These are phyloP conservation scores for Caenorhabditis sp. DNA, from an alignment of 2,888 invertebrate genomes.

Conservation along the genomic window DNA sequence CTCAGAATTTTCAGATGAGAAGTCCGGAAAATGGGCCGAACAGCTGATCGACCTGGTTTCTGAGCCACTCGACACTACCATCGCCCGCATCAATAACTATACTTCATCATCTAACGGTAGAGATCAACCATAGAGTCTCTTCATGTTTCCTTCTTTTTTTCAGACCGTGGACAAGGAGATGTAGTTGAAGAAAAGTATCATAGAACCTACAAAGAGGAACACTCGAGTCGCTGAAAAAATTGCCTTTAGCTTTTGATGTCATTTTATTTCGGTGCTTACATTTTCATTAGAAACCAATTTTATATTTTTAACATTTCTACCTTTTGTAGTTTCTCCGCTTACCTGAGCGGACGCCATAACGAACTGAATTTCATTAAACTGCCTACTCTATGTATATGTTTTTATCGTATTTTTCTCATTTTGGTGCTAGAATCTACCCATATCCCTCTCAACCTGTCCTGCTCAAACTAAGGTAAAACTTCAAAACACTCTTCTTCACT, in stretches of 20 bases:
- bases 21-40: slow-evolving; percentile 81
- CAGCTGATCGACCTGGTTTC: slow-evolving; percentile 83
- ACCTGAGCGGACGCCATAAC: slow-evolving; percentile 2
- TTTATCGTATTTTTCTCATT: slow-evolving; percentile 39
- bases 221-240: slow-evolving; percentile 48
- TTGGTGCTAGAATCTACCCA: slow-evolving; percentile 56
- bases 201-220: slow-evolving; percentile 76
- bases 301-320: slow-evolving; percentile 24
- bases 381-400: slow-evolving; percentile 43
- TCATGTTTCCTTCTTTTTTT: not conserved
- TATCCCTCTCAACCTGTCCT: slow-evolving; percentile 49
- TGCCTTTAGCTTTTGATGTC: slow-evolving; percentile 48
- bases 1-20: slow-evolving; percentile 62
- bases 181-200: slow-evolving; percentile 79
- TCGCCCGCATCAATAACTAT: slow-evolving; percentile 82
- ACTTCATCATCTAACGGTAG: slow-evolving; percentile 79
- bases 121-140: not conserved
- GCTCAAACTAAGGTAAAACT: slow-evolving; percentile 41
- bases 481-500: slow-evolving; percentile 40
- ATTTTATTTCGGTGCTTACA: slow-evolving; percentile 45
- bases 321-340: not conserved
- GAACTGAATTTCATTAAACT: slow-evolving; percentile 10
- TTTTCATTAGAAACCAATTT: not conserved
- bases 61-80: slow-evolving; percentile 82
- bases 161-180: slow-evolving; percentile 68